Base-by-base conservation (phyloP, 2,888 invertebrate species). In the Stenotaenia linearis region DNA sequence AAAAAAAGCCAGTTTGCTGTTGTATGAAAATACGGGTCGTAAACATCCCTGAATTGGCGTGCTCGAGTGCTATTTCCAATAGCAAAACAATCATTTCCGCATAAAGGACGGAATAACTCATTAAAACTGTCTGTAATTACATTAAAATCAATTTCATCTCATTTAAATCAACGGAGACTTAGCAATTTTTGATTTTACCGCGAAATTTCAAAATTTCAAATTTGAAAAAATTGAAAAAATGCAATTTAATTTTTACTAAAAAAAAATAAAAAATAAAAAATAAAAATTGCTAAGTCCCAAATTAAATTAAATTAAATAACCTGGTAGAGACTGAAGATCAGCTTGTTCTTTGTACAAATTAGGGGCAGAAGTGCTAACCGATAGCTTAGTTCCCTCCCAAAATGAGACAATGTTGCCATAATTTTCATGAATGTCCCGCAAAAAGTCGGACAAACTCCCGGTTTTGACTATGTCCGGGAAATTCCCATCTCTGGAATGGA, bases 31-130 rank as follows among this genome's bases (percentile, higher is more conserved):
- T 74, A 79, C 9, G 69, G 75, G 40, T 79, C 79, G 79, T 79
- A 79, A 25, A 79, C 37, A 21, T 40, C 37, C n/a, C 79, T 21
- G 23, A 35, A 74, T 18, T 75, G 79, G 1, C 21, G n/a, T 10
- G 79, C 79, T 69, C 75, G 18, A 6, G 30, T 37, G 12, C 74
- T 74, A 21, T 40, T 37, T 35, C 37, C 37, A 12, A 79, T 30
- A 23, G 35, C 79, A 15, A 79, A 74, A 21, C 74, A 79, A 12
- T 79, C 79, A 10, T 69, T 37, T 32, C 79, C 79, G n/a, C 74
- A 79, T 30, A 79, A 30, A 12, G 79, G 79, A 12, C 79, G 79
- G 25, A 79, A 79, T 12, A 79, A n/a, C 35, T 79, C 79, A 37
- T 50, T 50, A n/a, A 74, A 74, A 21, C 74, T 74, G 30, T 79